Evolutionary conservation across 2,113 vertebrate genomes (phyloP), one percentile per base, ranked within the genome.

Genomic region (Vulpes ferrilata): DNA sequence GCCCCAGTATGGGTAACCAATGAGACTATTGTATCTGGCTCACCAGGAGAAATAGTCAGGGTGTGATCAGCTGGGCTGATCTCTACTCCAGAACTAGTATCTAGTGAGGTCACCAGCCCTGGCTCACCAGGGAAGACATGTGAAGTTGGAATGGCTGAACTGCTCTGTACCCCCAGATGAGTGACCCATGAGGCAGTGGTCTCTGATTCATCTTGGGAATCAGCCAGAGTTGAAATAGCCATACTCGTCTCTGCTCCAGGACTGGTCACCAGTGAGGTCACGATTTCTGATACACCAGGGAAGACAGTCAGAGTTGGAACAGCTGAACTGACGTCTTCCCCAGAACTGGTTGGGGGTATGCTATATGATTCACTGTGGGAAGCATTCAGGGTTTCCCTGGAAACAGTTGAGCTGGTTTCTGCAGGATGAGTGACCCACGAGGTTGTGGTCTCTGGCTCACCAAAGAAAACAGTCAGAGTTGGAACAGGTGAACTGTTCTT

Each of bases 91-190:
- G 67, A 35, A 12, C 22, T n/a, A 79, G 62, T 32, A 48, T 16
- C 32, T 7, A 2, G 2, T 5, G 53, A 35, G 1, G 78, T 62
- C 22, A 35, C 2, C 30, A 35, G 0, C 19, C 11, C 84, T 30
- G 57, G 17, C 3, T 6, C 2, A 11, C 22, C 0, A 38, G 57
- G 9, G 16, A 65, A 22, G 7, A 53, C 4, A 7, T 3, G 9
- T 4, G 4, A 2, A 53, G 25, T 22, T 27, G 87, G 20, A n/a
- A 16, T 3, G 5, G 60, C 6, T 71, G 53, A 83, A 60, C 11
- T n/a, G 1, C 15, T 2, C 1, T 74, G 38, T 17, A 16, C 0
- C 1, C 9, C 83, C 35, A 59, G 12, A 15, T 32, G 60, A 12
- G 65, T 60, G 8, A 7, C 27, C 16, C 15, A 3, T 30, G 59